Evolutionary conservation across 2,888 invertebrate genomes (phyloP).

Genomic region (Drosophila mettleri): DNA sequence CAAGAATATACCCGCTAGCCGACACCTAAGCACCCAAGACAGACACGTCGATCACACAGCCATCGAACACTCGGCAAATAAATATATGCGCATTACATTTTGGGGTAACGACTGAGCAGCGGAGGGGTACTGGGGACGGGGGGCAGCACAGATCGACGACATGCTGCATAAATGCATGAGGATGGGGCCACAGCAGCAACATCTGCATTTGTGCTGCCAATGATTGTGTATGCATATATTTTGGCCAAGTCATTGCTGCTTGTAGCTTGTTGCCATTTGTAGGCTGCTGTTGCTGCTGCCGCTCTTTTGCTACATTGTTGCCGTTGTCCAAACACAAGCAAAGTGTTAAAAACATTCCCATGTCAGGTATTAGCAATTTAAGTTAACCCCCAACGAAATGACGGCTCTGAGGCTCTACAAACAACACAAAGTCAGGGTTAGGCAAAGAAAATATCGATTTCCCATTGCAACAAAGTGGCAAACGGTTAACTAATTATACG

Average conservation of each 20-base stretch:
- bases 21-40: slow-evolving; percentile 61
- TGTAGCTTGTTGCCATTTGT: slow-evolving; percentile 56
- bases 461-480: slow-evolving; percentile 39
- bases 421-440: slow-evolving; percentile 26
- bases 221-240: slow-evolving; percentile 59
- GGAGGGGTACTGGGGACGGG: background rate
- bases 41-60: slow-evolving; percentile 73
- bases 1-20: slow-evolving; percentile 57
- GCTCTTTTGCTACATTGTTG: slow-evolving; percentile 52
- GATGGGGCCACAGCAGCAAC: slow-evolving; percentile 47
- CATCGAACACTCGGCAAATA: slow-evolving; percentile 74
- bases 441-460: slow-evolving; percentile 28
- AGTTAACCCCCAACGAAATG: slow-evolving; percentile 46
- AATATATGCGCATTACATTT: slow-evolving; percentile 74
- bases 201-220: slow-evolving; percentile 65
- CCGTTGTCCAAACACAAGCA: slow-evolving; percentile 73
- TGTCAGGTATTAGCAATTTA: slow-evolving; percentile 80
- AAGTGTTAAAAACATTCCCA: slow-evolving; percentile 80
- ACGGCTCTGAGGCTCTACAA: slow-evolving; percentile 29
- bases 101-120: background rate
- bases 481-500: slow-evolving; percentile 35
- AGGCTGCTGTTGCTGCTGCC: slow-evolving; percentile 12
- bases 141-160: slow-evolving; percentile 62
- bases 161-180: slow-evolving; percentile 79
- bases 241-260: slow-evolving; percentile 77